These are phyloP conservation scores for Trichacis sp. DNA, from an alignment of 2,888 invertebrate genomes.

Conservation along the genomic window DNA sequence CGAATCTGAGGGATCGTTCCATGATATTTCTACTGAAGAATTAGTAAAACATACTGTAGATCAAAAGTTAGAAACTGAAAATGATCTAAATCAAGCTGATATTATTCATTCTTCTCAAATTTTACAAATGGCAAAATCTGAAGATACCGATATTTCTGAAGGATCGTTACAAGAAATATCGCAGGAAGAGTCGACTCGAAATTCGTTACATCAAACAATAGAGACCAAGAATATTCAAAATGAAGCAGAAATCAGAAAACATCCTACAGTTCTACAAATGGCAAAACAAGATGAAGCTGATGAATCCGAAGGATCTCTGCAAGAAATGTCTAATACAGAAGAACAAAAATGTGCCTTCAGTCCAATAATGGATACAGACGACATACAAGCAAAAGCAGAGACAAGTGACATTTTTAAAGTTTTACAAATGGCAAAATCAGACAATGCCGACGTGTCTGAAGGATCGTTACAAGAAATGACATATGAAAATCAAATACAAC, in stretches of 20 bases:
- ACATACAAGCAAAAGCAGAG: slow-evolving; percentile 16
- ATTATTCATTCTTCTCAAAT: not conserved
- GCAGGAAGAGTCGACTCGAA: not conserved
- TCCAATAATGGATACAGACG: no score
- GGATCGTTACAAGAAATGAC: not conserved
- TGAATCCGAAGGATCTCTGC: not conserved
- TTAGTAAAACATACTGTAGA: not conserved
- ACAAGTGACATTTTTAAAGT: not conserved
- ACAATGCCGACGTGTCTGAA: not conserved
- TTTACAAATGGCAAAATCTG: not conserved
- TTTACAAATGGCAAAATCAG: not conserved
- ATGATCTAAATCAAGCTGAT: not conserved
- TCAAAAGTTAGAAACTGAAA: not conserved
- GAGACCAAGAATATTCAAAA: not conserved
- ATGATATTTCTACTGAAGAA: not conserved
- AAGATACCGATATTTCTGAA: not conserved
- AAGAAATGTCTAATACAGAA: not conserved
- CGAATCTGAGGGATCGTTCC: not conserved
- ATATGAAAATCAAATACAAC: no score
- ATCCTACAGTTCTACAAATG: not conserved
- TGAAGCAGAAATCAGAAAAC: not conserved
- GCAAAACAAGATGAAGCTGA: not conserved
- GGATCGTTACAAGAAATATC: not conserved
- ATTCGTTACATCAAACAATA: not conserved
- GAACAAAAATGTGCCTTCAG: slow-evolving; percentile 21